Evolutionary conservation across 1,140 invertebrate genomes (phyloP).

Genomic region (Drosophila triauraria): DNA sequence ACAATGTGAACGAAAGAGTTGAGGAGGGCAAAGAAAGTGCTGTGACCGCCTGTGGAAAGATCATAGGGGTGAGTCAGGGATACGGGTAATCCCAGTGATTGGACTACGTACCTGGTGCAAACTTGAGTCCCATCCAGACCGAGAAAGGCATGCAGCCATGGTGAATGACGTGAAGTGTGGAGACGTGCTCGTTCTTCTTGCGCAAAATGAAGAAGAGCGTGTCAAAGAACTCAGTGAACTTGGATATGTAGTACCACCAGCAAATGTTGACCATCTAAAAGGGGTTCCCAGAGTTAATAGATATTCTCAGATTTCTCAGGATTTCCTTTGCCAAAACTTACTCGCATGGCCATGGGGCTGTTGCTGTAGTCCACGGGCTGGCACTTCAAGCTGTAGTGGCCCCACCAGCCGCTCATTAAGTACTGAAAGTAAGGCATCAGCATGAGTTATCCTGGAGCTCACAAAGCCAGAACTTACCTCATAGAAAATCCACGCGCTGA

Average conservation of each 20-base stretch:
- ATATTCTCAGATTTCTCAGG: too few species aligned
- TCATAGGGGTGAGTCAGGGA: not conserved
- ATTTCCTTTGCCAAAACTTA: slow-evolving; percentile 86
- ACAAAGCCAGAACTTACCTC: slow-evolving; percentile 87
- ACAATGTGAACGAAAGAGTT: slow-evolving; percentile 97
- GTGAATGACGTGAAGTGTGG: slow-evolving; percentile 97
- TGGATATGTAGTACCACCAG: slow-evolving; percentile 99
- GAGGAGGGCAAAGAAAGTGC: slow-evolving; percentile 95
- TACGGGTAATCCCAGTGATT: not conserved
- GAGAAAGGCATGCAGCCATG: slow-evolving; percentile 97
- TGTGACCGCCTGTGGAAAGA: slow-evolving; percentile 92
- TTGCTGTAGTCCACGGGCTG: slow-evolving; percentile 97
- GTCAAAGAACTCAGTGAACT: slow-evolving; percentile 98
- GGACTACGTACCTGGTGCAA: slow-evolving; percentile 91
- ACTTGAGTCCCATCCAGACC: slow-evolving; percentile 98
- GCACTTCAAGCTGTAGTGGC: slow-evolving; percentile 95
- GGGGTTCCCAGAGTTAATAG: not conserved
- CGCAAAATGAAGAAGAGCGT: slow-evolving; percentile 96
- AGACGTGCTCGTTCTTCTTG: slow-evolving; percentile 97
- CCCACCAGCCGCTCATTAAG: slow-evolving; percentile 94
- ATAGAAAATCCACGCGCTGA: slow-evolving; percentile 96
- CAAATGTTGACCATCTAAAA: slow-evolving; percentile 95
- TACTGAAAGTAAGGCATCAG: slow-evolving; percentile 87
- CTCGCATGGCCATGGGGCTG: slow-evolving; percentile 92
- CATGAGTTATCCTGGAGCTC: fast-evolving